Base-by-base conservation (phyloP, 2,113 vertebrate genomes). In the Petromus typicus region DNA sequence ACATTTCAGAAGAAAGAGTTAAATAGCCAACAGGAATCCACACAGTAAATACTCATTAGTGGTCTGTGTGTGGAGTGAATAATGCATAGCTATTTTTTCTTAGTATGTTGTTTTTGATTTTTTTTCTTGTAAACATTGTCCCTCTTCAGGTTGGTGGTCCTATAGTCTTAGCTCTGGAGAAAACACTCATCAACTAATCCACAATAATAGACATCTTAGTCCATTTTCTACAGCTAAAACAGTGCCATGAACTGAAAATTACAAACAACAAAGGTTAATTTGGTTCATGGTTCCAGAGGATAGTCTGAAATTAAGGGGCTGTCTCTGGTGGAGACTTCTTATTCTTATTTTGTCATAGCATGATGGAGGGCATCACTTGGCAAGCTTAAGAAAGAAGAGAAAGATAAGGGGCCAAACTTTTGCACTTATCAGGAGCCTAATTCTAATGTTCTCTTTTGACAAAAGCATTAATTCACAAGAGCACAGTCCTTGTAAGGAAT, bases 11-110 rank as follows among this genome's bases (percentile, higher is more conserved):
- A 81, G 64, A 86, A 89, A 96, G 56, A 37, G 57, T 48, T 45
- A 81, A 91, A 43, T 2, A 63, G 45, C 30, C 8, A 27, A 89
- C 91, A 63, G 91, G 34, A 91, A 75, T 67, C 45, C 34, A 61
- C 32, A 4, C 40, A 86, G 95, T 97, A 97, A 98, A 98, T 95
- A 96, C 86, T 97, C 91, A 97, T 97, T 98, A 98, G 98, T 95
- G 79, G 91, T 87, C 95, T 92, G 51, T 93, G 71, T 75, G 90
- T 79, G 3, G 0, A 90, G 78, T 89, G 83, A 98, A 93, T 0
- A 69, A 5, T 96, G 90, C 95, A 96, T 89, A 97, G 91, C 95
- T 69, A 66, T 95, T 97, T n/a, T 16, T 98, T 93, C n/a, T 88
- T 57, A 11, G 18, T 59, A 34, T 75, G 34, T 56, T 91, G 20